Evolutionary conservation across 2,113 vertebrate species (phyloP).

Genomic region (Clarias gariepinus): DNA sequence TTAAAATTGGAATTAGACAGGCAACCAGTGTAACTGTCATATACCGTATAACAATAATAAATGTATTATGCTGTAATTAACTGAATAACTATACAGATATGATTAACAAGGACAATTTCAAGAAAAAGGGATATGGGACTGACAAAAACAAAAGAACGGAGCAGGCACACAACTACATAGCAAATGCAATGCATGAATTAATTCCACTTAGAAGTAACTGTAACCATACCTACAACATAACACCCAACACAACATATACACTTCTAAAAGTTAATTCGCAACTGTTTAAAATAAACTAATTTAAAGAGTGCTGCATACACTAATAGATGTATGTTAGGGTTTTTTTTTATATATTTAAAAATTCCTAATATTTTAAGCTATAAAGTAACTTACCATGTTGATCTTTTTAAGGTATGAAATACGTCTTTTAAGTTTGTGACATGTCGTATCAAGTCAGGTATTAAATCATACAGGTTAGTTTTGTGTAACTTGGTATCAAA

Average conservation of each 20-base stretch:
- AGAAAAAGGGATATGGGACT: neutral
- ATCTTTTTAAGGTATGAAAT: no score
- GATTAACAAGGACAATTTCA: neutral
- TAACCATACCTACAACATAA: neutral
- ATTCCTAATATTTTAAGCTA: no score
- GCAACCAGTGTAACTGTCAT: neutral
- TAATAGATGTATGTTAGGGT: neutral
- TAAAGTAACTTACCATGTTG: no score
- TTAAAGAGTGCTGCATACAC: no score
- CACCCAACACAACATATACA: neutral
- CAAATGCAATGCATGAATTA: neutral
- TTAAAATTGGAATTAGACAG: neutral
- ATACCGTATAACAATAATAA: neutral
- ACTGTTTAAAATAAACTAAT: neutral
- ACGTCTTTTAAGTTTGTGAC: no score
- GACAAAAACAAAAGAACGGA: neutral
- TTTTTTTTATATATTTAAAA: no score
- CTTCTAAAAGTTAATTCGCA: neutral
- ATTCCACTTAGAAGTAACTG: neutral
- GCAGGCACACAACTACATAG: neutral
- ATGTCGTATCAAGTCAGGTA: no score
- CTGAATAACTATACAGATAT: neutral
- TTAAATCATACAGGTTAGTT: no score
- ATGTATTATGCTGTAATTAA: no score
- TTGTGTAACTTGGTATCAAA: no score